Evolutionary conservation across 2,113 vertebrate species (phyloP).

Genomic region (Serilophus lunatus): DNA sequence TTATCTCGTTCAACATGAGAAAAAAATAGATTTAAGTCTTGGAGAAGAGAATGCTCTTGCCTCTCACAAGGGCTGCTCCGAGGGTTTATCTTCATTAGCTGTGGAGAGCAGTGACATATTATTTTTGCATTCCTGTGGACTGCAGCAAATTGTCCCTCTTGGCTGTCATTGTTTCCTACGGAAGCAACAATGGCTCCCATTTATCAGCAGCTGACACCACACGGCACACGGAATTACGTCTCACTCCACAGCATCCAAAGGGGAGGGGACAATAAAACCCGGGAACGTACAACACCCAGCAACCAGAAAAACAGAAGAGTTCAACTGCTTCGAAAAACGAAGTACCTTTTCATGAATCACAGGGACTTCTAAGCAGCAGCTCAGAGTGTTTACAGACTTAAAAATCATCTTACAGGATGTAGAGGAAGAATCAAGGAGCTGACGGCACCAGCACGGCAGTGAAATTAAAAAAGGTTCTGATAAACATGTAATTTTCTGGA

Average conservation of each 20-base stretch:
- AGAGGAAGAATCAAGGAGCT: not conserved
- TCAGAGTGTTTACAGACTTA: not conserved
- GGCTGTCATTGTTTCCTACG: slow-evolving; percentile 52
- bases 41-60: not conserved
- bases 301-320: not conserved
- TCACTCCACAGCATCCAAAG: not conserved
- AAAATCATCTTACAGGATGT: not conserved
- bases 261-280: not conserved
- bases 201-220: slow-evolving; percentile 46
- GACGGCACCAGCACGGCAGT: not conserved
- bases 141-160: slow-evolving; percentile 43
- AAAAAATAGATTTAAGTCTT: not conserved
- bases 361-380: not conserved
- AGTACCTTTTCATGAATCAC: not conserved
- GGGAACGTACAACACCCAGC: not conserved
- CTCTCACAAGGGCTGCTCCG: not conserved
- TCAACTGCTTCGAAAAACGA: not conserved
- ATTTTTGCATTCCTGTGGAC: slow-evolving; percentile 39
- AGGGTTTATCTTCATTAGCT: slow-evolving; percentile 20
- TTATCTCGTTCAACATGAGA: not conserved
- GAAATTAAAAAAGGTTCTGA: not conserved
- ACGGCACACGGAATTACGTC: not conserved
- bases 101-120: not conserved
- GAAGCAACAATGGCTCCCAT: slow-evolving; percentile 48
- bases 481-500: not conserved